Evolutionary conservation across 2,113 vertebrate species (phyloP), one percentile per base, ranked within the genome.

Genomic region (Psilopsiagon aurifrons): DNA sequence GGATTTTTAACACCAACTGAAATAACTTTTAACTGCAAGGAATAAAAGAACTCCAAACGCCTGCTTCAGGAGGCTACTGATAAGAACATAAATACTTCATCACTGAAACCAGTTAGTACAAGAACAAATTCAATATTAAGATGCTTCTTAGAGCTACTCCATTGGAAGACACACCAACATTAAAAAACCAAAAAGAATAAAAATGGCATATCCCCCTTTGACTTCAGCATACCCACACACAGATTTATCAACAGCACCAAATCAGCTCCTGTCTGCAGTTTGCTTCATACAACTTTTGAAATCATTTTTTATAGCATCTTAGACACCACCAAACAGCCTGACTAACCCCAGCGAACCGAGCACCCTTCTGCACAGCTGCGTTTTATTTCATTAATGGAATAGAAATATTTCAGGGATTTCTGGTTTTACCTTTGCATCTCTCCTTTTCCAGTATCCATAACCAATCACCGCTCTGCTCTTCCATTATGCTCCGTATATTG

Each of bases 351-450:
- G 24, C 44, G 59, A 49, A 59, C 25, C 2, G 3, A 59, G 41
- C 88, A 25, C 68, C 54, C 54, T 44, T 46, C 86, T 47, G 19
- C 47, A 86, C 73, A 84, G 44, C 69, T 81, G 31, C 27, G 20
- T 60, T 95, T 88, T 46, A 57, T 86, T 89, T 59, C 67, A 37
- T 33, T 87, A 91, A 91, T 44, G n/a, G 51, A 87, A 91, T 15
- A 88, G 31, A 95, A 87, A 91, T 63, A 96, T 90, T 75, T 55
- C 55, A 93, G 78, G 68, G 57, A 91, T 94, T 85, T 86, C 97
- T 83, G 2, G 87, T 95, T 97, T 98, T 97, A 98, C 97, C 97
- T 98, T 97, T 79, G 78, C 94, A 94, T 94, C 96, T 87, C 95
- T 91, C 88, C 92, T 95, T 94, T 94, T 96, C 83, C 97, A 96